Evolutionary conservation across 2,113 vertebrate genomes (phyloP).

Genomic region (Ciconia stormi): DNA sequence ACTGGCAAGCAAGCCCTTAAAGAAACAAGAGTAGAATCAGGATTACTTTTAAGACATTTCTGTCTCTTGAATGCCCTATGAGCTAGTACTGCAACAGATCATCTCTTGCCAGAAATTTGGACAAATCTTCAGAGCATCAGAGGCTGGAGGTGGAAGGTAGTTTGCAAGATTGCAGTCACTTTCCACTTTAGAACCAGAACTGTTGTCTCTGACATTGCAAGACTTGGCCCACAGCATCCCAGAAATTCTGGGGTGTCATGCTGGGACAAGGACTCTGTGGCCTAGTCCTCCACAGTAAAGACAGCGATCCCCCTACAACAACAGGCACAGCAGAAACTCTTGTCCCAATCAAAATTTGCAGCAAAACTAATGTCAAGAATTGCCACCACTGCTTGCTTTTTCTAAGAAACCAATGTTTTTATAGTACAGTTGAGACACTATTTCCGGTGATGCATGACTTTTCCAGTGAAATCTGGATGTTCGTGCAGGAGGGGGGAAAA

Average conservation of each 20-base stretch:
- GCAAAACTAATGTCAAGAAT: not conserved
- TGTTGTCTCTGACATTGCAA: not conserved
- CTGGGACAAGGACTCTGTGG: not conserved
- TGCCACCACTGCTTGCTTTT: not conserved
- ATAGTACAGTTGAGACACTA: not conserved
- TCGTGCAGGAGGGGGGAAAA: fast-evolving
- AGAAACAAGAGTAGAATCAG: not conserved
- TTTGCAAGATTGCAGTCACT: not conserved
- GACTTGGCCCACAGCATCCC: not conserved
- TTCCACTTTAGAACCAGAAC: not conserved
- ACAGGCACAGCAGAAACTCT: not conserved
- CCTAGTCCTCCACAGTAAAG: not conserved
- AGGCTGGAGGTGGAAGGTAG: not conserved
- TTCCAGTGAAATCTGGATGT: not conserved
- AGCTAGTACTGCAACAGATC: not conserved
- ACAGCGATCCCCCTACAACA: not conserved
- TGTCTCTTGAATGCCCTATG: not conserved
- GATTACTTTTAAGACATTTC: not conserved
- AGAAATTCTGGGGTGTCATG: not conserved
- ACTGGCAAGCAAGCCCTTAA: slow-evolving; percentile 40
- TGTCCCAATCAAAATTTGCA: not conserved
- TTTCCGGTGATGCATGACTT: not conserved
- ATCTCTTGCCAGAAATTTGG: not conserved
- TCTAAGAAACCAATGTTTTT: not conserved
- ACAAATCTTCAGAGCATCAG: not conserved